Conservation (phyloP, 2,113 vertebrate species). For the Oryzias javanicus region DNA sequence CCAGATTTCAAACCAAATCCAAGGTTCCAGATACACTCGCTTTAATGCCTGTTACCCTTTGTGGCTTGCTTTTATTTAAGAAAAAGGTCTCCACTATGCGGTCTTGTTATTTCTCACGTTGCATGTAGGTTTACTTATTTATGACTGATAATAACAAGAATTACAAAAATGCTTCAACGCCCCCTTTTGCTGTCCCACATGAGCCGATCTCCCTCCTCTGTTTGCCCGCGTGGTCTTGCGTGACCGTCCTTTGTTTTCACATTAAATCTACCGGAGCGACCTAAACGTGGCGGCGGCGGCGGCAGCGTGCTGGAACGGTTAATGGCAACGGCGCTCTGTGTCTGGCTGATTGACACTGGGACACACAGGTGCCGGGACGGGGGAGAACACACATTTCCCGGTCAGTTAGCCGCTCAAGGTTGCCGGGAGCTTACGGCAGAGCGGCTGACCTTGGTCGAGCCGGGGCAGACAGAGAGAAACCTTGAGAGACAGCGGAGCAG, state of each 20-base stretch:
- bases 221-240: slow-evolving; percentile 40
- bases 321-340: slow-evolving; percentile 36
- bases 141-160: slow-evolving; percentile 25
- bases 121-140: slow-evolving; percentile 53
- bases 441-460: slow-evolving; percentile 81
- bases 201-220: too few species aligned
- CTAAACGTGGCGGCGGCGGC: slow-evolving; percentile 12
- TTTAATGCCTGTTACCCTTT: slow-evolving; percentile 53
- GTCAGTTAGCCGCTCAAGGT: slow-evolving; percentile 90
- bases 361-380: slow-evolving; percentile 61
- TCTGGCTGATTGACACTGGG: slow-evolving; percentile 82
- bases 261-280: slow-evolving; percentile 37
- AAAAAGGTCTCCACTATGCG: slow-evolving; percentile 55
- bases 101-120: slow-evolving; percentile 60
- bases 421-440: slow-evolving; percentile 74
- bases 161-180: background rate
- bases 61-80: slow-evolving; percentile 55
- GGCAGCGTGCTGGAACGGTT: slow-evolving; percentile 34
- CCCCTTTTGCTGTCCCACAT: too few species aligned
- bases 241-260: slow-evolving; percentile 4
- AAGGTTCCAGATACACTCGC: slow-evolving; percentile 64
- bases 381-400: slow-evolving; percentile 85
- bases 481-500: slow-evolving; percentile 56
- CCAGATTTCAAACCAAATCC: slow-evolving; percentile 69
- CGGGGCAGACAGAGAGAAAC: slow-evolving; percentile 55